Evolutionary conservation across 2,888 invertebrate species (phyloP).

Genomic region (Scaptomyza caliginosa): DNA sequence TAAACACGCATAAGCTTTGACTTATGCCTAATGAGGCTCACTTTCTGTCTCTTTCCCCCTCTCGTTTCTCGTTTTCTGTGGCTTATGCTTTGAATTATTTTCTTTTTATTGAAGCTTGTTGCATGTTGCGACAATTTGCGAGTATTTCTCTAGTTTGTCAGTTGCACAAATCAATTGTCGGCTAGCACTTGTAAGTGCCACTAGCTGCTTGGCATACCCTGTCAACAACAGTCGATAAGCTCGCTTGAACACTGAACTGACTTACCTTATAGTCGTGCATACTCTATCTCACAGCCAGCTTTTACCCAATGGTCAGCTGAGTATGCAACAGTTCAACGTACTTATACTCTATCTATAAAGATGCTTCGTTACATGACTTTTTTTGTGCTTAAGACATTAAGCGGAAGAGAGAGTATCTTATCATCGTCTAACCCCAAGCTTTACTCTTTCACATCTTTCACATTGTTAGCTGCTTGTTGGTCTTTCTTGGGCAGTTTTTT

Average conservation of each 20-base stretch:
- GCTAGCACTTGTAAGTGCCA: constrained; percentile 1
- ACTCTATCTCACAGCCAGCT: neutral
- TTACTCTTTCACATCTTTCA: too few relatives aligned
- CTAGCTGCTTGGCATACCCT: neutral
- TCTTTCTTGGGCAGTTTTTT: constrained; percentile 1
- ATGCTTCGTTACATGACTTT: too few relatives aligned
- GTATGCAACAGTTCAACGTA: too few relatives aligned
- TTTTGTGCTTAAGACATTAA: too few relatives aligned
- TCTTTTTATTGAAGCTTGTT: neutral
- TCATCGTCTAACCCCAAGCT: neutral
- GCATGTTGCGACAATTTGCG: neutral
- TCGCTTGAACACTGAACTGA: too few relatives aligned
- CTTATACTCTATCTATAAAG: too few relatives aligned
- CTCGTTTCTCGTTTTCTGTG: neutral
- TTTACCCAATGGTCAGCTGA: too few relatives aligned
- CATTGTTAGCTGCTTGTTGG: neutral
- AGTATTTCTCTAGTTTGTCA: constrained; percentile 1
- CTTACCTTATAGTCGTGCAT: neutral
- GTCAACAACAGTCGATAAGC: neutral
- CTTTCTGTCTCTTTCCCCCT: too few relatives aligned
- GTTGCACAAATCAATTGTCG: constrained; percentile 16
- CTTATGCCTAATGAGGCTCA: too few relatives aligned
- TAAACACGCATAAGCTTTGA: too few relatives aligned
- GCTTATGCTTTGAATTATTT: too few relatives aligned
- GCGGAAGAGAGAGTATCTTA: neutral